Evolutionary conservation across 2,888 invertebrate species (phyloP), one percentile per base, ranked within the genome.

Genomic region (Synanthedon myopaeformis): DNA sequence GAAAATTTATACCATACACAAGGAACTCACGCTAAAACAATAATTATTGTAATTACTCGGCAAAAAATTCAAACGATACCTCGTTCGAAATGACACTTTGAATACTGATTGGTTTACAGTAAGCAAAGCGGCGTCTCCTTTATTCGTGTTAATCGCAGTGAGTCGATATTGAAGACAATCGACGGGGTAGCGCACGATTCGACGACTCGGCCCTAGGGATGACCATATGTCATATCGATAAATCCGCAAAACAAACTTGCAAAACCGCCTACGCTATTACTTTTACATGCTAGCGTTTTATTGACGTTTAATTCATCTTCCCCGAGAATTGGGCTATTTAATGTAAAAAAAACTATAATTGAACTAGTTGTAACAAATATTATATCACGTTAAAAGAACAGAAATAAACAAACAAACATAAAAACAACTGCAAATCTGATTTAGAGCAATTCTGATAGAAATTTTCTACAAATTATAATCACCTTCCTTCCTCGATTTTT

Each of bases 121-220:
- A 52, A 57, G 54, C 82, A 80, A 72, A 57, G 67, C 67, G 73
- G 69, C 74, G 73, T 77, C 77, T 73, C 76, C 72, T 78, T 77
- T 79, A 84, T 82, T 82, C 80, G 79, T 81, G 82, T 84, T 81
- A 79, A 83, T 82, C 79, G 78, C 82, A 83, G 77, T 82, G 79
- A 78, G 70, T 74, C 76, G 77, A 81, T 85, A 83, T 82, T 80
- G 83, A 84, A 86, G 83, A 87, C 86, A 87, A 86, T 87, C 79
- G 84, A 74, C 80, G 76, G 79, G 76, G 79, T 76, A 78, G 75
- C 63, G 84, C 86, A 87, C 86, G 86, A 87, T 70, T 73, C 61
- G 57, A 66, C 70, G 65, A 55, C 52, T 61, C 56, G 55, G 56
- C 57, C 53, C 14, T 55, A 57, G 60, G 63, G 63, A 56, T 69